A percentile compares a stretch with the other conserved stretches of the same genome.
These are phyloP conservation scores for Netta rufina DNA, from an alignment of 2,797 vertebrate species.

Conservation along the genomic window DNA sequence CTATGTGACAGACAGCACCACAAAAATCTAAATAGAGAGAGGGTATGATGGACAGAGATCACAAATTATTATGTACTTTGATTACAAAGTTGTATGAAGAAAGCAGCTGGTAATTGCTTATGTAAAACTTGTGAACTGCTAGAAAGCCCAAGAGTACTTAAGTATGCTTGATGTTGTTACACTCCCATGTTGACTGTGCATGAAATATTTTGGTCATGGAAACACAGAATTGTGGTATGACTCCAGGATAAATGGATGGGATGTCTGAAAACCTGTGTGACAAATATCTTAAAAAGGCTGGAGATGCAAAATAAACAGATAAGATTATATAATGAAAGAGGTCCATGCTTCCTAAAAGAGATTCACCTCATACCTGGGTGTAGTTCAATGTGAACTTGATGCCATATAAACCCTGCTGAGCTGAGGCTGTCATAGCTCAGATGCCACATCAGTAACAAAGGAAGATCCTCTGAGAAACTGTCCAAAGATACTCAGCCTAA, in stretches of 20 bases:
- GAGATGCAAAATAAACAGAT: background rate
- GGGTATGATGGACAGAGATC: background rate
- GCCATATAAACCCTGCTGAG: background rate
- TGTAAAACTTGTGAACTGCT: background rate
- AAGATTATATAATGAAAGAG: background rate
- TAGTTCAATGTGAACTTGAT: background rate
- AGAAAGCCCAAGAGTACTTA: background rate
- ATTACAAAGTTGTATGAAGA: background rate
- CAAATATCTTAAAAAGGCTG: background rate
- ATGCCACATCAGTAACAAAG: background rate
- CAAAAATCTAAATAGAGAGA: background rate
- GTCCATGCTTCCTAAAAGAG: rapidly evolving
- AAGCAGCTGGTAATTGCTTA: background rate
- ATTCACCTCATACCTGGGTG: background rate
- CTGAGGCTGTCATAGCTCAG: background rate
- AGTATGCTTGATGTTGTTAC: background rate
- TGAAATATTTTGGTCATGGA: background rate
- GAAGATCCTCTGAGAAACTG: background rate
- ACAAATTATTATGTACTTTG: constrained; percentile 13
- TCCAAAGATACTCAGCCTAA: background rate
- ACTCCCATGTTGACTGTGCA: rapidly evolving
- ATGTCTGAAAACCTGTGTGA: background rate
- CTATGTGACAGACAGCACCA: background rate
- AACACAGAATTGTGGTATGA: background rate
- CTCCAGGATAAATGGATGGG: background rate